Base-by-base conservation (phyloP, 2,113 vertebrate genomes). In the Spea bombifrons region DNA sequence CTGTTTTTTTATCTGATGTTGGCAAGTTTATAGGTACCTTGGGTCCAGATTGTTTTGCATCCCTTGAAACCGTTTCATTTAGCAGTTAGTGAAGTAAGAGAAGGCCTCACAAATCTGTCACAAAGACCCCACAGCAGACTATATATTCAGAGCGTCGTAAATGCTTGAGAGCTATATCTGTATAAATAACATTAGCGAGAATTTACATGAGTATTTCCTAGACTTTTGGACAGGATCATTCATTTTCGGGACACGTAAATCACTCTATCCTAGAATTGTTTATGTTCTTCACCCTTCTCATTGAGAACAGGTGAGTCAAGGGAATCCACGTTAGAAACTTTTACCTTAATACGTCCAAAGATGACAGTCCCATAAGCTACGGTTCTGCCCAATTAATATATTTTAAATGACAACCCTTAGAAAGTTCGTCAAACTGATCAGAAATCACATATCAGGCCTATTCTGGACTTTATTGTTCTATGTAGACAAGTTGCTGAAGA, bases 31-130 rank as follows among this genome's bases (percentile, higher is more conserved):
- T 79, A 59, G 77, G 63, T 50, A 73, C 70, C 77, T 66, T 67
- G 77, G 77, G 77, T 79, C 63, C 1, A 66, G 77, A 79, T 79
- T 79, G 77, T 73, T 79, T 79, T 79, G 47, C 64, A 79, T 79
- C 70, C n/a, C 65, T 73, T 67, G 63, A 73, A 79, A 73, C 53
- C 46, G 6, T 73, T 78, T 67, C 44, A 66, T 73, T 73, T 66
- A 66, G 70, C 77, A 66, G 71, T 49, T 73, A 45, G 7, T 15
- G 63, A 79, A 53, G 49, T 66, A 59, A 70, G 67, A 16, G 70
- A 73, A 65, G 63, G 61, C 63, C 71, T 59, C 77, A 73, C 77
- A 79, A 79, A 79, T 79, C 77, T 73, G 70, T 73, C 70, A 79
- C 50, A n/a, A 4, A 5, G 63, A 73, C 77, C 77, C 70, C 77